These are phyloP conservation scores for Amblyjoppa fuscipennis DNA, from an alignment of 2,888 invertebrate genomes.

Conservation along the genomic window DNA sequence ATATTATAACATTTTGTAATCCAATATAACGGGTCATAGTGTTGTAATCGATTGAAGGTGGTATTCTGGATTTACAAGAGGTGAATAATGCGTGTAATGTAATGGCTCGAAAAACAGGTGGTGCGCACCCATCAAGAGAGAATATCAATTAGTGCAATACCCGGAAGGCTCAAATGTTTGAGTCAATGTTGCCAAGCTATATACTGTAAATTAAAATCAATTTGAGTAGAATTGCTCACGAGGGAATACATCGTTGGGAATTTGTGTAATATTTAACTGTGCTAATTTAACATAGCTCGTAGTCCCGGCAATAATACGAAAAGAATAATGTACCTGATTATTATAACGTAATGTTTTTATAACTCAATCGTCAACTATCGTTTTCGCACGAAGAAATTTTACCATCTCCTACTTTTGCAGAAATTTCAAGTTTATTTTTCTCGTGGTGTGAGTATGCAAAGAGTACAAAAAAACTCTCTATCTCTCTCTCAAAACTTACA, in stretches of 20 bases:
- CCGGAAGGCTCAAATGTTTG: constrained; percentile 41
- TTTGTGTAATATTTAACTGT: neutral
- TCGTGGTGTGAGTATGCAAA: neutral
- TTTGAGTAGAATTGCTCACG: neutral
- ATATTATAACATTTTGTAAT: constrained; percentile 59
- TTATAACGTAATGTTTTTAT: neutral
- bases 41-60: constrained; percentile 48
- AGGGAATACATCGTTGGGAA: neutral
- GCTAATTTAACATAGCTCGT: neutral
- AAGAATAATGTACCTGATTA: neutral
- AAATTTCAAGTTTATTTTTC: neutral
- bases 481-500: constrained; percentile 7
- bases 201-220: constrained; percentile 47
- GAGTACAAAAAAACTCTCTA: neutral
- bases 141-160: constrained; percentile 51
- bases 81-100: constrained; percentile 44
- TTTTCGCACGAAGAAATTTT: neutral
- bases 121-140: constrained; percentile 26
- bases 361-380: neutral
- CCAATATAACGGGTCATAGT: constrained; percentile 29
- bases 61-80: constrained; percentile 36
- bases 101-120: constrained; percentile 40
- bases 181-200: neutral
- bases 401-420: too few relatives aligned
- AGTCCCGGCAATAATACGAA: neutral